Evolutionary conservation across 2,797 vertebrate species (phyloP), one percentile per base, ranked within the genome.

Genomic region (Carduelis carduelis): DNA sequence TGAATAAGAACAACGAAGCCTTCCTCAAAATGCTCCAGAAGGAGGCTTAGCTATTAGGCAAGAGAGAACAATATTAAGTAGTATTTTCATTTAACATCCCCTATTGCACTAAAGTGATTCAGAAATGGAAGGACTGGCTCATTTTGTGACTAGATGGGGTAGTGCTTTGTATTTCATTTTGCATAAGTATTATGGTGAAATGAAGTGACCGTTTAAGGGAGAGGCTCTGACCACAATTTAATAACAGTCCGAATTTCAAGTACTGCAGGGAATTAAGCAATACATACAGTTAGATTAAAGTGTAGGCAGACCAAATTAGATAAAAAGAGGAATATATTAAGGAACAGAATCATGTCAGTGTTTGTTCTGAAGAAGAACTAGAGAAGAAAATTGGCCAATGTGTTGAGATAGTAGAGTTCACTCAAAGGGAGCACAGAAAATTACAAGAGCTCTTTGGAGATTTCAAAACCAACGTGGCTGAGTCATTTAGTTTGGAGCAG

Each of bases 291-390:
- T 83, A 87, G 79, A 96, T 89, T 94, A 94, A 91, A 96, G 83
- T 60, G 89, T 88, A 94, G 83, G 79, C 72, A 94, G 64, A 64
- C 60, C 60, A 96, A 96, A 97, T 96, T 95, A 91, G 91, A 96
- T 96, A 90, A 96, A 94, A 96, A 80, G 35, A 71, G 50, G 93
- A 95, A 89, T 95, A 86, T 80, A 96, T 95, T 97, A 97, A 95
- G 91, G 94, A 93, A 82, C 44, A 83, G 52, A 87, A 55, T 56
- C 27, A 19, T 91, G 76, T 87, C 92, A 90, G 68, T 95, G 89
- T 96, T 97, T 94, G 66, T 93, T 96, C 63, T 94, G 66, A 81
- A 87, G 71, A 83, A 85, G 65, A 93, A 44, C 72, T 65, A 37
- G 61, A 88, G 64, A 83, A 91, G 79, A 90, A 94, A 93, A 94